These are phyloP conservation scores for Syngnathus scovelli DNA, from an alignment of 2,113 vertebrate species.

Conservation along the genomic window DNA sequence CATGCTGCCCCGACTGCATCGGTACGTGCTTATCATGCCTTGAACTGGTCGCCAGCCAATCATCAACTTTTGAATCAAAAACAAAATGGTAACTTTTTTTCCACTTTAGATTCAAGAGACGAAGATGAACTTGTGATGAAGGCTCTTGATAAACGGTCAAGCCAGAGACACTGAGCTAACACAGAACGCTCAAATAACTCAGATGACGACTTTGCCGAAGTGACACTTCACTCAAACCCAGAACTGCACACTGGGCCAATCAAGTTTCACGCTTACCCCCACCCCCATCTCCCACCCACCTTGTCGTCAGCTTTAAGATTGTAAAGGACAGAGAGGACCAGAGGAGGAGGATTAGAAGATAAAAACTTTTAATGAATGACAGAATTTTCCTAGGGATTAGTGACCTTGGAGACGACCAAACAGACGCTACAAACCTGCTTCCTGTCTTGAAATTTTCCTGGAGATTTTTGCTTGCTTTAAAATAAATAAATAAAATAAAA, in stretches of 20 bases:
- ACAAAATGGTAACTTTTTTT: not conserved
- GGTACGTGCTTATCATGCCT: slow-evolving; percentile 54
- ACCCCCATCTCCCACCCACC: slow-evolving; percentile 26
- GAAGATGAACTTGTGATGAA: slow-evolving; percentile 60
- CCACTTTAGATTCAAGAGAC: slow-evolving; percentile 48
- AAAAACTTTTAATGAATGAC: slow-evolving; percentile 1
- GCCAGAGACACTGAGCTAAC: slow-evolving; percentile 58
- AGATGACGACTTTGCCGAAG: not conserved
- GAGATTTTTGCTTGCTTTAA: slow-evolving; percentile 9
- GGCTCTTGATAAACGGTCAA: slow-evolving; percentile 61
- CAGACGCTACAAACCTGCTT: slow-evolving; percentile 18
- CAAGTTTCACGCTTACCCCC: not conserved
- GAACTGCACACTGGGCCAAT: slow-evolving; percentile 46
- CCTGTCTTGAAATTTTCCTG: slow-evolving; percentile 13
- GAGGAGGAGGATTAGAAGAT: slow-evolving; percentile 8
- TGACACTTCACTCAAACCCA: slow-evolving; percentile 26
- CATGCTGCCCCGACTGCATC: slow-evolving; percentile 78
- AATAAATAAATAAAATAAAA: slow-evolving; percentile 2
- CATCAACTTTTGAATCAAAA: not conserved
- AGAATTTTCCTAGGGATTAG: slow-evolving; percentile 3
- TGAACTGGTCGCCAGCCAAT: not conserved
- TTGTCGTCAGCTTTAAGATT: slow-evolving; percentile 58
- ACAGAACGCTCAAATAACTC: not conserved
- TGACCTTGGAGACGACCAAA: slow-evolving; percentile 20
- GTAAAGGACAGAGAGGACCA: slow-evolving; percentile 38